These are phyloP conservation scores for Myotis brandtii DNA, from an alignment of 2,113 vertebrate species.

Conservation along the genomic window DNA sequence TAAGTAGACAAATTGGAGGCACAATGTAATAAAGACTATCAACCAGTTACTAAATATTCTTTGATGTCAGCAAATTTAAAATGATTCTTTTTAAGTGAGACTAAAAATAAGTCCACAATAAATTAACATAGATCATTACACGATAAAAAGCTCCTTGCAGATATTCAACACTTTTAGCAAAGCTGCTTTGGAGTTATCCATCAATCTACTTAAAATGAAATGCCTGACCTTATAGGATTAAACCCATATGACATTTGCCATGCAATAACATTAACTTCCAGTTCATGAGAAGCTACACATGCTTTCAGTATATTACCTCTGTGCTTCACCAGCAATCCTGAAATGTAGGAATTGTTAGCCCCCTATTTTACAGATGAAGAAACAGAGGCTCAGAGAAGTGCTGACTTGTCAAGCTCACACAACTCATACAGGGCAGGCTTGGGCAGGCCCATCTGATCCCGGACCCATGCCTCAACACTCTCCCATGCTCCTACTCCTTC, in stretches of 20 bases:
- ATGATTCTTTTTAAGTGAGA: background rate
- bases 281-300: background rate
- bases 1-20: background rate
- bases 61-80: constrained; percentile 3
- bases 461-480: background rate
- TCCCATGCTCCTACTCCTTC: background rate
- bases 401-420: background rate
- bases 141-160: background rate
- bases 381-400: background rate
- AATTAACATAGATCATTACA: background rate
- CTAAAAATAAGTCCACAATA: constrained; percentile 1
- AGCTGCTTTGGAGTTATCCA: background rate
- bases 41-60: background rate
- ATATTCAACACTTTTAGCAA: background rate
- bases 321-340: background rate
- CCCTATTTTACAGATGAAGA: background rate
- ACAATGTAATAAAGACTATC: background rate
- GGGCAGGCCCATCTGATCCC: background rate
- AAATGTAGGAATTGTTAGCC: background rate
- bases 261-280: background rate
- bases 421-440: background rate
- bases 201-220: background rate
- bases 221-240: background rate
- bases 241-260: background rate
- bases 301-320: background rate